Percentiles rank a stretch among this genome's conserved stretches.
Conservation (phyloP, 53 echinoderm and acorn worm genomes). For the Hippasteria phrygiana region DNA sequence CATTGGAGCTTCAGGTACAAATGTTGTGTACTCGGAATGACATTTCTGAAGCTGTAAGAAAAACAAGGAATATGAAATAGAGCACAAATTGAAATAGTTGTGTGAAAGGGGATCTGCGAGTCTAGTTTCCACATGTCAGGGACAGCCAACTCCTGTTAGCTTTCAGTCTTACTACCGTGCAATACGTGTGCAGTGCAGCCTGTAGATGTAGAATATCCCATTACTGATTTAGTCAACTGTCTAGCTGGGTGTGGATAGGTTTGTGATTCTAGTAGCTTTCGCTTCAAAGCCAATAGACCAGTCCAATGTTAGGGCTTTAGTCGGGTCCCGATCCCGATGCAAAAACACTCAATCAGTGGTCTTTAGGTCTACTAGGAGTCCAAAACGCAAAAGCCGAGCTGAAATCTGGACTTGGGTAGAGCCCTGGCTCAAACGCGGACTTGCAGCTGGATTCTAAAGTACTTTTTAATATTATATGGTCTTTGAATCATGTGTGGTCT, state of each 20-base stretch:
- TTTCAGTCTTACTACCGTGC: slow-evolving; percentile 61
- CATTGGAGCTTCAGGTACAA: neutral
- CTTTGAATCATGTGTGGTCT: too few species aligned
- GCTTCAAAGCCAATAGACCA: neutral
- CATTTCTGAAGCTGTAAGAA: neutral
- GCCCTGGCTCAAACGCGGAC: too few species aligned
- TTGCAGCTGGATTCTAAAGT: too few species aligned
- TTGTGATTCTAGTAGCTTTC: neutral
- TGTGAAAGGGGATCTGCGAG: neutral
- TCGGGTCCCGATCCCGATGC: too few species aligned
- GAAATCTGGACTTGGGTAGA: too few species aligned
- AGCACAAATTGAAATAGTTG: slow-evolving; percentile 14
- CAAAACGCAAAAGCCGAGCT: too few species aligned
- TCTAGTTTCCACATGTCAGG: slow-evolving; percentile 47
- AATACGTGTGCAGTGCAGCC: slow-evolving; percentile 59
- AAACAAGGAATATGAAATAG: neutral
- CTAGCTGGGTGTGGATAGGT: neutral
- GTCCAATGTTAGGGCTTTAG: too few species aligned
- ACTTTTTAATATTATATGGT: too few species aligned
- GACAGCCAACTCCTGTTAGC: slow-evolving; percentile 22
- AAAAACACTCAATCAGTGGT: too few species aligned
- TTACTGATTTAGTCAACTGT: neutral
- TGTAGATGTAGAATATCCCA: slow-evolving; percentile 26
- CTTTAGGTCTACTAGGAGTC: too few species aligned
- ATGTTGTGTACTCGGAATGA: neutral